These are phyloP conservation scores for Lepidonotus clava DNA, from an alignment of 2,888 invertebrate species.

Conservation along the genomic window DNA sequence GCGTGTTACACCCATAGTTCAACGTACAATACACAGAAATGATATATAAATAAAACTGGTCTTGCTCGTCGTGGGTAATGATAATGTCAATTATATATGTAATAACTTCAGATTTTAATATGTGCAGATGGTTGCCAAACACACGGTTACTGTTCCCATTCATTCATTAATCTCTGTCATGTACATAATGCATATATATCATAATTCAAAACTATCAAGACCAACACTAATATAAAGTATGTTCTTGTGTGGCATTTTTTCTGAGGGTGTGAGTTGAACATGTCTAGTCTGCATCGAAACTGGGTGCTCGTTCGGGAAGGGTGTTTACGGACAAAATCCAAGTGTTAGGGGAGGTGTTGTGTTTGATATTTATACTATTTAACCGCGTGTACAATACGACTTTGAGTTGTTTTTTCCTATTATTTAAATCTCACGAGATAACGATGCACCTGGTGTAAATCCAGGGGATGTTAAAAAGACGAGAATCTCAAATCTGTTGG, in stretches of 20 bases:
- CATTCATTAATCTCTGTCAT: slow-evolving; percentile 39
- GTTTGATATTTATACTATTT: background rate
- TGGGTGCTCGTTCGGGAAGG: background rate
- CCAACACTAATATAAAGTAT: slow-evolving; percentile 22
- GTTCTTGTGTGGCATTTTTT: slow-evolving; percentile 12
- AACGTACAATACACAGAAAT: no score
- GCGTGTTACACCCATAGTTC: no score
- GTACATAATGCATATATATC: slow-evolving; percentile 28
- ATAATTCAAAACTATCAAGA: slow-evolving; percentile 37
- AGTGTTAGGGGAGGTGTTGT: background rate
- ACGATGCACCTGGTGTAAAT: background rate
- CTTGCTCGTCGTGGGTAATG: no score
- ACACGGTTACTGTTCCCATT: slow-evolving; percentile 35
- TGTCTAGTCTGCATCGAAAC: slow-evolving; percentile 20
- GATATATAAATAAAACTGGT: no score
- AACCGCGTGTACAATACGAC: background rate
- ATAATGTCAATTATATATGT: slow-evolving; percentile 7
- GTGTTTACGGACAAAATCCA: no score
- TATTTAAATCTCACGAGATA: background rate
- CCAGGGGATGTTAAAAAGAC: background rate
- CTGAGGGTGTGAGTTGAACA: background rate
- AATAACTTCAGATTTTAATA: slow-evolving; percentile 12
- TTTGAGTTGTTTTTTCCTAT: background rate
- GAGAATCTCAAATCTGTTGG: background rate
- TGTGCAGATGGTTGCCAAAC: slow-evolving; percentile 29